Percentiles rank a stretch among this genome's conserved stretches.
Evolutionary conservation across 2,797 vertebrate genomes (phyloP).

Genomic region (Chaetodon trifasciatus): DNA sequence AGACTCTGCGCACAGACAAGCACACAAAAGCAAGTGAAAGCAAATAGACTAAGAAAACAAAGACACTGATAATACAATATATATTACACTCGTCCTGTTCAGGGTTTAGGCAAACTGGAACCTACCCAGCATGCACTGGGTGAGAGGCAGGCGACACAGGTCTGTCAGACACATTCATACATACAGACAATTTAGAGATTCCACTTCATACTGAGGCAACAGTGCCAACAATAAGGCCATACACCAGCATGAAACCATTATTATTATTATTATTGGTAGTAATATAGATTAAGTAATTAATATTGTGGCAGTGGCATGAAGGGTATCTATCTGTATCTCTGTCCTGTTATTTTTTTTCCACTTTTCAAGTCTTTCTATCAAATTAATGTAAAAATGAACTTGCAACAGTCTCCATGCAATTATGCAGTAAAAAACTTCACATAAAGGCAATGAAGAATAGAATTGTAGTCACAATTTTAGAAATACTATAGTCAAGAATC

Average conservation of each 20-base stretch:
- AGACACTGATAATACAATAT: neutral
- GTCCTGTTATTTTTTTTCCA: no score
- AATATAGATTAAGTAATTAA: no score
- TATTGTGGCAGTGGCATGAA: no score
- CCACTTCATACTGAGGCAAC: neutral
- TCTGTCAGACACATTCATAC: neutral
- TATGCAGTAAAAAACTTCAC: neutral
- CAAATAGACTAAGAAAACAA: no score
- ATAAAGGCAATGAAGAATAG: neutral
- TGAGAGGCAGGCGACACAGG: neutral
- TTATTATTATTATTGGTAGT: no score
- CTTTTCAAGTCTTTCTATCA: no score
- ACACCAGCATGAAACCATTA: neutral
- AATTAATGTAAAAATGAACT: neutral
- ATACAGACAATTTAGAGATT: neutral
- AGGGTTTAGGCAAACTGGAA: neutral
- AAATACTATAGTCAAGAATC: neutral
- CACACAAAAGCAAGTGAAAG: neutral
- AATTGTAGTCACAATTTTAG: neutral
- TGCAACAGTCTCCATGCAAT: neutral
- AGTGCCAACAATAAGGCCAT: neutral
- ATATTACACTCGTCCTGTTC: neutral
- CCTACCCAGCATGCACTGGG: constrained; percentile 21
- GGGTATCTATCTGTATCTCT: no score
- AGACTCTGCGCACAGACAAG: neutral